Conservation (phyloP, 2,113 vertebrate genomes). For the Notarius quadriscutis region DNA sequence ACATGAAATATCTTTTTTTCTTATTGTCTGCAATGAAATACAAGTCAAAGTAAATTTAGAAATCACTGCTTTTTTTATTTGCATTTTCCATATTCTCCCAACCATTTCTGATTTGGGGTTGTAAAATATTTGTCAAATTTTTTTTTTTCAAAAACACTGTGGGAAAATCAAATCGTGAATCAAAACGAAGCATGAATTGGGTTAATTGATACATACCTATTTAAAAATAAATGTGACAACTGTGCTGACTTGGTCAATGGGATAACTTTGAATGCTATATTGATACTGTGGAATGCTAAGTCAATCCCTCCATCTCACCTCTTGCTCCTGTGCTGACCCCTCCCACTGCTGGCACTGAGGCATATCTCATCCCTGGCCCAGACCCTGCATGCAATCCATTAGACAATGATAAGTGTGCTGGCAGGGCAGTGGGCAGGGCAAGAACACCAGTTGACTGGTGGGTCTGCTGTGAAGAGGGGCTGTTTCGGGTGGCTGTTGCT, state of each 20-base stretch:
- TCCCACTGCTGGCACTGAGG: slow-evolving; percentile 52
- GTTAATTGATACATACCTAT: not conserved
- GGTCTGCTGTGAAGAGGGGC: slow-evolving; percentile 69
- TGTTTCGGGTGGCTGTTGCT: slow-evolving; percentile 68
- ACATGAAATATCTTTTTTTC: no score
- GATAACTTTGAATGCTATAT: not conserved
- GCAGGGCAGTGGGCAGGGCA: slow-evolving; percentile 69
- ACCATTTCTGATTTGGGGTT: no score
- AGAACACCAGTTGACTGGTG: slow-evolving; percentile 74
- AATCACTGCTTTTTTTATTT: no score
- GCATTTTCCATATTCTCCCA: no score
- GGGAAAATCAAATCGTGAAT: no score
- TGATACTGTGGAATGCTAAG: not conserved
- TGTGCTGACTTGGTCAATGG: not conserved
- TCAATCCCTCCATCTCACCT: slow-evolving; percentile 68
- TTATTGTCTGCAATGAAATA: no score
- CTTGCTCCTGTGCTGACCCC: slow-evolving; percentile 66
- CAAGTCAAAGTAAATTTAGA: no score
- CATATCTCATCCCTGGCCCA: slow-evolving; percentile 60
- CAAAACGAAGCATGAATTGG: no score
- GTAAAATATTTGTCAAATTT: no score
- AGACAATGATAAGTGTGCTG: slow-evolving; percentile 73
- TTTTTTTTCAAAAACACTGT: no score
- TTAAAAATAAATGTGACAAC: not conserved
- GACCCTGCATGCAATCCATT: slow-evolving; percentile 70